Evolutionary conservation across 1,140 invertebrate species (phyloP).

Genomic region (Ips nitidus): DNA sequence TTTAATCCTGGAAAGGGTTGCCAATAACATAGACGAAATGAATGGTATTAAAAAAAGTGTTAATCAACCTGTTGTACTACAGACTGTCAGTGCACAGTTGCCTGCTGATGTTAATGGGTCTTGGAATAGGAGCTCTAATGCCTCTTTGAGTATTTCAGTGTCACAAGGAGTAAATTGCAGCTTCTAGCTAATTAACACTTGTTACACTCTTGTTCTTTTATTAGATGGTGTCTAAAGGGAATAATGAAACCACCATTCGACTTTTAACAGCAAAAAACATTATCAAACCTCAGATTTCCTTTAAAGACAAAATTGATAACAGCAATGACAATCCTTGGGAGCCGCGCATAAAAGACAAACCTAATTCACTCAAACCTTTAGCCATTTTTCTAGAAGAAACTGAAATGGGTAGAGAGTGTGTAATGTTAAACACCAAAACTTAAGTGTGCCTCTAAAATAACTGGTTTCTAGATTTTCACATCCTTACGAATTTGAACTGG

Average conservation of each 20-base stretch:
- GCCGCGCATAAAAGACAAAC: constrained; percentile 84
- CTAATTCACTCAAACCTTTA: constrained; percentile 83
- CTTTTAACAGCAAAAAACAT: constrained; percentile 76
- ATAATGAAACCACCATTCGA: constrained; percentile 50
- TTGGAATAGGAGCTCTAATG: constrained; percentile 51
- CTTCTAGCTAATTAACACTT: not conserved
- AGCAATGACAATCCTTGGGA: constrained; percentile 71
- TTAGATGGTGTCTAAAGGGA: not conserved
- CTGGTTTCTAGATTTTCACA: constrained; percentile 67
- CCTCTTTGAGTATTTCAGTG: constrained; percentile 35
- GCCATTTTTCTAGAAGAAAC: constrained; percentile 68
- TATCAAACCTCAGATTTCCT: constrained; percentile 78
- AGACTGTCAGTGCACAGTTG: constrained; percentile 48
- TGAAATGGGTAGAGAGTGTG: constrained; percentile 54
- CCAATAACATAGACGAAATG: constrained; percentile 71
- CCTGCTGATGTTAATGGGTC: constrained; percentile 50
- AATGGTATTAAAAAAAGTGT: constrained; percentile 63
- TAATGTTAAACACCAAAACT: constrained; percentile 9
- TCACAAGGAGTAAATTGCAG: constrained; percentile 24
- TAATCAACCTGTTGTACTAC: constrained; percentile 54
- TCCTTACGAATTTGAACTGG: constrained; percentile 88
- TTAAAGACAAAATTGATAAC: constrained; percentile 87
- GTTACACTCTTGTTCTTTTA: not conserved
- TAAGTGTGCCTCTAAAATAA: not conserved
- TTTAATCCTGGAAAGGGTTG: constrained; percentile 76